phyloP scores from a whole-genome alignment of 2,888 invertebrate species.

The Mythimna impura region DNA sequence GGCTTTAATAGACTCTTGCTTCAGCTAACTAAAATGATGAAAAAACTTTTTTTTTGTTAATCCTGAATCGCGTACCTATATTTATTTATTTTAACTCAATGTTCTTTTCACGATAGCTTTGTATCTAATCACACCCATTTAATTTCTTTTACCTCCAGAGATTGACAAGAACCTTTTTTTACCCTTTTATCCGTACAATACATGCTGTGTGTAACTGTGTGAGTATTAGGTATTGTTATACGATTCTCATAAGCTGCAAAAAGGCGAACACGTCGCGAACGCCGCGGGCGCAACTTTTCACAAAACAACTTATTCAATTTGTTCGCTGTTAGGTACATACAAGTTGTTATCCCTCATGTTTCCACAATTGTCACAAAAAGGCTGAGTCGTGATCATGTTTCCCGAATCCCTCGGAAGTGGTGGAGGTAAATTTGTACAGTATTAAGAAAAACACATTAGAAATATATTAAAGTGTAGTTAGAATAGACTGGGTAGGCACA shows the following conservation, averaged over 20 bases:
- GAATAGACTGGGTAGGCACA: not conserved
- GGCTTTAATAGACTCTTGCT: not conserved
- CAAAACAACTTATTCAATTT: slow-evolving; percentile 84
- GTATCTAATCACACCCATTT: slow-evolving; percentile 44
- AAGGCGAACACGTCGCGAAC: slow-evolving; percentile 80
- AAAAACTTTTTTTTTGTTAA: not conserved
- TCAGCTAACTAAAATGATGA: not conserved
- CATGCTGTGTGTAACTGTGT: slow-evolving; percentile 59
- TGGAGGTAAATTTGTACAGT: slow-evolving; percentile 13
- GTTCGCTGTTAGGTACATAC: slow-evolving; percentile 80
- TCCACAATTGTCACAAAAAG: slow-evolving; percentile 77
- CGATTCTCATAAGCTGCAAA: slow-evolving; percentile 80
- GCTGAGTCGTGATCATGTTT: slow-evolving; percentile 63
- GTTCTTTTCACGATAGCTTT: slow-evolving; percentile 39
- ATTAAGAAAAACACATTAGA: not conserved
- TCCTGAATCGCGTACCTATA: slow-evolving; percentile 8
- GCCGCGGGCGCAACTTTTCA: slow-evolving; percentile 81
- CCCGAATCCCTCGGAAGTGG: slow-evolving; percentile 22
- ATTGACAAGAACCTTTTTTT: slow-evolving; percentile 56
- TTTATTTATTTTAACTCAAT: slow-evolving; percentile 36
- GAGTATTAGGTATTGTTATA: slow-evolving; percentile 77
- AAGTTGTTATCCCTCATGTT: slow-evolving; percentile 75
- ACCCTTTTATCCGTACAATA: slow-evolving; percentile 55
- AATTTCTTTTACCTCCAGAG: slow-evolving; percentile 36
- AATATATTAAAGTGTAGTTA: not conserved